Evolutionary conservation across 2,797 vertebrate species (phyloP).

Genomic region (Yasuhikotakia modesta): DNA sequence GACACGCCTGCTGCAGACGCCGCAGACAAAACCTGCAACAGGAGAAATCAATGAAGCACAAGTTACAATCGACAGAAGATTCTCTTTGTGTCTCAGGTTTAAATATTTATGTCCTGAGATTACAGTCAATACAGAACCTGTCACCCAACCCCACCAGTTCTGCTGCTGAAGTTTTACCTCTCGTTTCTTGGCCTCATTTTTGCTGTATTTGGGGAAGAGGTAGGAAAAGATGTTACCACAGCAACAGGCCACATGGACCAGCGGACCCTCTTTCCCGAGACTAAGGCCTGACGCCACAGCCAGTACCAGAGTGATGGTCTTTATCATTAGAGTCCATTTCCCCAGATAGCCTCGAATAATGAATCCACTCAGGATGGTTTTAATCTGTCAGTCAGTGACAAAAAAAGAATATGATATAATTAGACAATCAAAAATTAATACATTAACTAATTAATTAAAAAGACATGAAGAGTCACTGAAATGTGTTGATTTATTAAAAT

Average conservation of each 20-base stretch:
- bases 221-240: conserved; percentile 99
- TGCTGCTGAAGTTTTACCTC: conserved; percentile 77
- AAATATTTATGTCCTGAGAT: not conserved
- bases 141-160: no score
- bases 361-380: conserved; percentile 98
- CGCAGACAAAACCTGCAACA: conserved; percentile 89
- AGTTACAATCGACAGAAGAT: not conserved
- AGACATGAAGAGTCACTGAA: no score
- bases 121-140: not conserved
- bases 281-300: conserved; percentile 97
- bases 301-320: conserved; percentile 96
- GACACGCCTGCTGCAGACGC: conserved; percentile 97
- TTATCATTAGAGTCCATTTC: conserved; percentile 99
- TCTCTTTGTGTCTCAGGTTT: not conserved
- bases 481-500: no score
- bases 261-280: conserved; percentile 96
- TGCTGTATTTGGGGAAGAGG: conserved; percentile 99
- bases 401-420: not conserved
- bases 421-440: no score
- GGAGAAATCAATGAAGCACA: not conserved
- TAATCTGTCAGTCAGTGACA: conserved; percentile 81
- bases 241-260: conserved; percentile 98
- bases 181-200: conserved; percentile 98
- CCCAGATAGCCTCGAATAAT: conserved; percentile 98
- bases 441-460: no score